Base-by-base conservation (phyloP, 2,888 invertebrate species). In the Tethea ocularis region DNA sequence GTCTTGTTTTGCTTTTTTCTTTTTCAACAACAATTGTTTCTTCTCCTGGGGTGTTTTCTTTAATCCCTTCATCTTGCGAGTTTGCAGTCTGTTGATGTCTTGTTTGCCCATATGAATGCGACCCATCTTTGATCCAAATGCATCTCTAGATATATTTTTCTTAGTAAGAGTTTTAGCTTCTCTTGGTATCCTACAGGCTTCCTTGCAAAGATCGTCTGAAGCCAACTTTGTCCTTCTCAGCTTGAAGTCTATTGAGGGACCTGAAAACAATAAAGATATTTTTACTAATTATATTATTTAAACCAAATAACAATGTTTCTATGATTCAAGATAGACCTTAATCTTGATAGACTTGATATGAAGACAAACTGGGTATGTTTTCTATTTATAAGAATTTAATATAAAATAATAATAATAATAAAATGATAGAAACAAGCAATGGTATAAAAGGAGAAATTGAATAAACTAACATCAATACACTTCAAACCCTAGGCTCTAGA, bases 31-130 rank as follows among this genome's bases (percentile, higher is more conserved):
- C 72, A 94, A 93, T 20, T 93, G 86, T 71, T 95, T 96, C 72
- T 92, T 95, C 75, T 97, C 97, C 61, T 95, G 94, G 0, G 94
- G 86, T 0, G 96, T 95, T 84, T 97, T 97, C 75, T 95, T 96
- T 57, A 98, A 89, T 46, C 97, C 98, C 87, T 98, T 98, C 95
- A 98, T 96, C 86, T 98, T 98, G 63, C 98, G 95, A 3, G 98
- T 98, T 84, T 99, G 98, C 65, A 99, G 89, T 68, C 95, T 96
- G 57, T 94, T 93, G 36, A 99, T 94, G 75, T 98, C 96, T 81
- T 99, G 99, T 74, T 96, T 96, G 69, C 97, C 97, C 93, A 99
- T 95, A 88, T 99, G 99, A 60, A 99, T 95, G 57, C 98, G 96
- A 51, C 98, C 99, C 78, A 97, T 94, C 74, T 96, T 97, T 10